phyloP scores from a whole-genome alignment of 53 echinoderm and acorn worm genomes.

The Echinometra lucunter region DNA sequence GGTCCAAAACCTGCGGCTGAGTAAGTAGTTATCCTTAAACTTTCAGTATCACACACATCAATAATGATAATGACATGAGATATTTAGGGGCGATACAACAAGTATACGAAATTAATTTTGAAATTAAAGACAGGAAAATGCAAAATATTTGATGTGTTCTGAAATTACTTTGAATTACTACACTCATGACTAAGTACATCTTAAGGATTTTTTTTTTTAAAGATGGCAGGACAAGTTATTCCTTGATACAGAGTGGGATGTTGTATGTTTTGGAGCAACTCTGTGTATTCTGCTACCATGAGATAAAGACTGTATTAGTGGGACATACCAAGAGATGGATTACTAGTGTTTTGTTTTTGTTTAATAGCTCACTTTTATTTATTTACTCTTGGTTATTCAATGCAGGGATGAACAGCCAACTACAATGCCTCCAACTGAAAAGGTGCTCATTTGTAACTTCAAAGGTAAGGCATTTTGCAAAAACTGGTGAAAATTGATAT shows the following conservation, averaged over 20 bases:
- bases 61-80: no score
- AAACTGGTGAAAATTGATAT: not conserved
- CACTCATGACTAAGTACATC: no score
- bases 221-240: not conserved
- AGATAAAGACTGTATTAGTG: not conserved
- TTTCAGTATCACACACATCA: no score
- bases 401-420: slow-evolving; percentile 97
- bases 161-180: no score
- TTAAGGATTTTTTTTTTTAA: no score
- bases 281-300: not conserved
- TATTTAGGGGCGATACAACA: no score
- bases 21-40: slow-evolving; percentile 75
- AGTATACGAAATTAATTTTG: no score
- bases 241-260: not conserved
- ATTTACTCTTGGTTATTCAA: slow-evolving; percentile 27
- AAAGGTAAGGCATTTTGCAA: slow-evolving; percentile 76
- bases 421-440: slow-evolving; percentile 93
- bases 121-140: no score
- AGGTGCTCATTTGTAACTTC: slow-evolving; percentile 98
- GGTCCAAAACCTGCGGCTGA: slow-evolving; percentile 91
- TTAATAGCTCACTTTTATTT: not conserved
- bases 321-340: not conserved
- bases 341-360: not conserved
- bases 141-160: no score
- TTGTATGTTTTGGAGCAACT: not conserved